Base-by-base conservation (phyloP, 2,888 invertebrate genomes). In the Macrophya annulata region DNA sequence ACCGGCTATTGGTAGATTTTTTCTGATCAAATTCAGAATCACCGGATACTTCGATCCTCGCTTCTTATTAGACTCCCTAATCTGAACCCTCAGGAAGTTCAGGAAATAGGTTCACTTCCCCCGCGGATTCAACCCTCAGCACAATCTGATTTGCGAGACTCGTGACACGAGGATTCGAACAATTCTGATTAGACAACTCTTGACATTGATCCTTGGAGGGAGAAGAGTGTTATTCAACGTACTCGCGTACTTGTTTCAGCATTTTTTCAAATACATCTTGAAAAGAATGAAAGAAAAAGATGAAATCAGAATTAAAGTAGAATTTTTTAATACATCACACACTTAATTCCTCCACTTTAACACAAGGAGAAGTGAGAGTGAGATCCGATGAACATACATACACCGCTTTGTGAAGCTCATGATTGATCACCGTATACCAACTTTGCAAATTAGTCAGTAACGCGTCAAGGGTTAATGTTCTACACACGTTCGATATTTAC, bases 381-480 rank as follows among this genome's bases (percentile, higher is more conserved):
- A 17, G 76, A 51, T 31, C 15, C 51, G 51, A 77, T 51, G 48
- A 31, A 31, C 31, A 31, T 40, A 31, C 9, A 17, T 17, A 43
- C 25, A 17, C 9, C 10, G 77, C 31, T 37, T 37, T 55, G 25
- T n/a, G 37, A 0, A 31, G 17, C 37, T 55, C 31, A 51, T 77
- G 77, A 77, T 77, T 77, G 51, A 77, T 77, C 77, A 55, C 77
- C 51, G 31, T 55, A 55, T 21, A 77, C 31, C 17, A 77, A 77
- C 51, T 77, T 55, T 77, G 51, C 17, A 55, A 77, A 77, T 55
- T 77, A 77, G n/a, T 51, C 77, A 25, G 77, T 48, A 37, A 37
- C 51, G 55, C 15, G 77, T 31, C n/a, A n/a, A 48, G 37, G 15
- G 77, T 25, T 45, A 55, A 55, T 68, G 68, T 68, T 37, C 37